phyloP scores from a whole-genome alignment of 2,888 invertebrate genomes.

The Megamerina dolium region DNA sequence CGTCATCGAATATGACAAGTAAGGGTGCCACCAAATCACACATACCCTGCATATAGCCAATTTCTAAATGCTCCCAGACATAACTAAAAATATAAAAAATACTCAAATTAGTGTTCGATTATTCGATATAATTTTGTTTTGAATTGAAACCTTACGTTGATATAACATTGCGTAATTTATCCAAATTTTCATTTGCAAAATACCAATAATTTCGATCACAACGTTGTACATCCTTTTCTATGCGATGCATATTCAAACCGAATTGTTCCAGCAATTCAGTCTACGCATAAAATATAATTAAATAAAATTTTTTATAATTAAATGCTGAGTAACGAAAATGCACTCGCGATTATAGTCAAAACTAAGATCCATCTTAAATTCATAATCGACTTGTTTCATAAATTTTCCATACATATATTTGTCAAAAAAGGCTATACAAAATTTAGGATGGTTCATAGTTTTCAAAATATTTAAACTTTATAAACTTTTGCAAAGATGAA shows the following conservation, averaged over 20 bases:
- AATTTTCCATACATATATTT: too few relatives aligned
- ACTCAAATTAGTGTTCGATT: not conserved
- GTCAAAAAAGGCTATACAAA: too few relatives aligned
- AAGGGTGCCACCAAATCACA: slow-evolving; percentile 89
- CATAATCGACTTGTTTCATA: too few relatives aligned
- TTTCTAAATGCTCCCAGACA: slow-evolving; percentile 88
- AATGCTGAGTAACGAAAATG: not conserved
- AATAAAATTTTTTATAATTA: not conserved
- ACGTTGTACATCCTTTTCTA: slow-evolving; percentile 93
- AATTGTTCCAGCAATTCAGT: slow-evolving; percentile 77
- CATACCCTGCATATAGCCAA: slow-evolving; percentile 95
- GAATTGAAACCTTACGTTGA: slow-evolving; percentile 68
- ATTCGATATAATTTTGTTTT: not conserved
- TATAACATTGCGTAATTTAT: slow-evolving; percentile 90
- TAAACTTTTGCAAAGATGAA: not conserved
- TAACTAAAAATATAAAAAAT: slow-evolving; percentile 56
- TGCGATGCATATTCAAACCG: slow-evolving; percentile 85
- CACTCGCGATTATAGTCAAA: too few relatives aligned
- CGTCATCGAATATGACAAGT: slow-evolving; percentile 83
- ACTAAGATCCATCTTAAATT: too few relatives aligned
- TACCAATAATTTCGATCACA: slow-evolving; percentile 94
- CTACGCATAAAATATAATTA: slow-evolving; percentile 47
- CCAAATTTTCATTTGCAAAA: slow-evolving; percentile 82
- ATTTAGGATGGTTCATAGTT: too few relatives aligned
- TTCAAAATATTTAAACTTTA: too few relatives aligned